A percentile compares a stretch with the other conserved stretches of the same genome.
These are phyloP conservation scores for Vombatus ursinus DNA, from an alignment of 2,113 vertebrate species.

Conservation along the genomic window DNA sequence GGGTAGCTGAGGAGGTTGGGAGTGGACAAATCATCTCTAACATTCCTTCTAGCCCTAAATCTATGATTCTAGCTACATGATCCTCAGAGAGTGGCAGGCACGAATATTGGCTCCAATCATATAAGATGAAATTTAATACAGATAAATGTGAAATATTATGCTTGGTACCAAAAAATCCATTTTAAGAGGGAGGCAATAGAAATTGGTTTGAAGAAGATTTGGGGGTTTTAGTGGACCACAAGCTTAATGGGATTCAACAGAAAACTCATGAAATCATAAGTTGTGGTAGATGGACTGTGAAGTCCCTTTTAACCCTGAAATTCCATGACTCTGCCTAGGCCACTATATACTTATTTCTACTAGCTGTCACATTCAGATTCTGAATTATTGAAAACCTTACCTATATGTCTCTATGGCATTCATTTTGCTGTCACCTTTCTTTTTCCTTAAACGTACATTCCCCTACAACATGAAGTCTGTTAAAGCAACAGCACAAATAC, in stretches of 20 bases:
- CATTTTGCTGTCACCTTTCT: conserved; percentile 68
- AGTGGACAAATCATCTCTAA: background rate
- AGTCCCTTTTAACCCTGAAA: background rate
- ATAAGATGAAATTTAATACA: background rate
- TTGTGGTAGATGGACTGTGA: background rate
- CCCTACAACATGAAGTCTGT: conserved; percentile 72
- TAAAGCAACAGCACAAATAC: conserved; percentile 82
- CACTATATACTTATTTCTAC: conserved; percentile 69
- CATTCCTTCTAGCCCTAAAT: background rate
- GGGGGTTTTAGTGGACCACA: conserved; percentile 3
- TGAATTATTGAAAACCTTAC: conserved; percentile 75
- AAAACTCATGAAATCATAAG: background rate
- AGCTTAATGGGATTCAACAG: background rate
- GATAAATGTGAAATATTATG: background rate
- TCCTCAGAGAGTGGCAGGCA: background rate
- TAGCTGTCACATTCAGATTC: conserved; percentile 79
- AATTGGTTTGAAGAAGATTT: conserved; percentile 56
- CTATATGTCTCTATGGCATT: conserved; percentile 67
- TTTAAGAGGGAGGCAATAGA: background rate
- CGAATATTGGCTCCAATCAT: background rate
- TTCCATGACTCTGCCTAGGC: background rate
- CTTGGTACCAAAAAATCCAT: background rate
- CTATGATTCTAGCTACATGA: background rate
- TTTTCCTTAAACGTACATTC: conserved; percentile 63
- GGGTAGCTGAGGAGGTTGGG: background rate